Conservation (phyloP, 2,113 vertebrate genomes). For the Macrotis lagotis region DNA sequence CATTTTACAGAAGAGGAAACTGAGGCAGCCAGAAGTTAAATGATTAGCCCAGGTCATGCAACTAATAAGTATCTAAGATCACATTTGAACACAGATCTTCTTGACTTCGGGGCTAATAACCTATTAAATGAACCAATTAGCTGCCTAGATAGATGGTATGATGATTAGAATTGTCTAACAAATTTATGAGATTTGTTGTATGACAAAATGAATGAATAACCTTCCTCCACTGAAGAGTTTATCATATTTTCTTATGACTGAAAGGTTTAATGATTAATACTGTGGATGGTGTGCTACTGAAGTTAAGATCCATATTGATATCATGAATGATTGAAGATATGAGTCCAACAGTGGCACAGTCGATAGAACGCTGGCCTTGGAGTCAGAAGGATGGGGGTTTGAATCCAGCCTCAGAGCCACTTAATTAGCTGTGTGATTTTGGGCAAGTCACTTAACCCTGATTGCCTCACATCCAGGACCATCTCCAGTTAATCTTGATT, state of each 20-base stretch:
- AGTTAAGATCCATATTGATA: background rate
- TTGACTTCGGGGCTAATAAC: background rate
- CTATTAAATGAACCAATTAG: too few relatives aligned
- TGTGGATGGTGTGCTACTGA: background rate
- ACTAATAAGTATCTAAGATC: background rate
- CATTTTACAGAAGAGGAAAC: background rate
- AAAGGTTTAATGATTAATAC: background rate
- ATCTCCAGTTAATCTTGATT: too few relatives aligned
- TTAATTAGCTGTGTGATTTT: too few relatives aligned
- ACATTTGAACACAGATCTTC: background rate
- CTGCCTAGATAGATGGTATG: background rate
- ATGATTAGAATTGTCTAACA: background rate
- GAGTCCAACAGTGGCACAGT: background rate
- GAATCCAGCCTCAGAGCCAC: too few relatives aligned
- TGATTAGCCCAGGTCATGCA: background rate
- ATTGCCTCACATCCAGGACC: too few relatives aligned
- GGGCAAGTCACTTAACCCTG: too few relatives aligned
- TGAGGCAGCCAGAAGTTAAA: background rate
- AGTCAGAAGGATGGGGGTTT: too few relatives aligned
- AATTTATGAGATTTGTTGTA: background rate
- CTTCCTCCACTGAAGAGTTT: background rate
- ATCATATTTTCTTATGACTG: background rate
- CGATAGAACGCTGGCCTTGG: too few relatives aligned
- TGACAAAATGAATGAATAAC: background rate
- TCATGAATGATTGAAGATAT: background rate